phyloP scores from a whole-genome alignment of 2,888 invertebrate genomes.

The Sussaba pulchella region DNA sequence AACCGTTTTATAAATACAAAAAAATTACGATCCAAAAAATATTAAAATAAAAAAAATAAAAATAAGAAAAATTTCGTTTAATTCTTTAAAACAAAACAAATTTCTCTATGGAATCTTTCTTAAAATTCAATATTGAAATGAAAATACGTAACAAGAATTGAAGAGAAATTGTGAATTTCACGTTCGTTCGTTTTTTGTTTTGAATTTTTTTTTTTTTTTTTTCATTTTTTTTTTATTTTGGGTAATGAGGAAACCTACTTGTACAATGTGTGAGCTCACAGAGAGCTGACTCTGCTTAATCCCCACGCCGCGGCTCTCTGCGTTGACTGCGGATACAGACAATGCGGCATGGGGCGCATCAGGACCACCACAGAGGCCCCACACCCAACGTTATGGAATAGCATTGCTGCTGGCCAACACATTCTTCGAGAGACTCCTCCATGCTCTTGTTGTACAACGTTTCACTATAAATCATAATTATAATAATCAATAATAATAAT shows the following conservation, averaged over 20 bases:
- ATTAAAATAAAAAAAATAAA: neutral
- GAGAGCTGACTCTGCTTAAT: slow-evolving; percentile 88
- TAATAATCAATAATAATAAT: neutral
- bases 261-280: slow-evolving; percentile 86
- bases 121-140: too few species aligned
- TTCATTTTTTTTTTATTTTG: neutral
- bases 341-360: slow-evolving; percentile 97
- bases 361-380: slow-evolving; percentile 99
- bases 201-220: neutral
- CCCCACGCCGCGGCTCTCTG: slow-evolving; percentile 91
- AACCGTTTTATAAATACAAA: too few species aligned
- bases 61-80: neutral
- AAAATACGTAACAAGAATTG: neutral
- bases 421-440: slow-evolving; percentile 81
- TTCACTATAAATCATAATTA: slow-evolving; percentile 75
- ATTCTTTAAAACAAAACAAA: too few species aligned
- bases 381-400: slow-evolving; percentile 94
- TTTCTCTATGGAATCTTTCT: too few species aligned
- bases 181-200: neutral
- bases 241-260: slow-evolving; percentile 76
- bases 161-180: neutral
- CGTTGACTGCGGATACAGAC: slow-evolving; percentile 86
- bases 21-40: neutral
- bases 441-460: slow-evolving; percentile 80
- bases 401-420: slow-evolving; percentile 81